Evolutionary conservation across 2,113 vertebrate genomes (phyloP), one percentile per base, ranked within the genome.

Genomic region (Tamias sibiricus): DNA sequence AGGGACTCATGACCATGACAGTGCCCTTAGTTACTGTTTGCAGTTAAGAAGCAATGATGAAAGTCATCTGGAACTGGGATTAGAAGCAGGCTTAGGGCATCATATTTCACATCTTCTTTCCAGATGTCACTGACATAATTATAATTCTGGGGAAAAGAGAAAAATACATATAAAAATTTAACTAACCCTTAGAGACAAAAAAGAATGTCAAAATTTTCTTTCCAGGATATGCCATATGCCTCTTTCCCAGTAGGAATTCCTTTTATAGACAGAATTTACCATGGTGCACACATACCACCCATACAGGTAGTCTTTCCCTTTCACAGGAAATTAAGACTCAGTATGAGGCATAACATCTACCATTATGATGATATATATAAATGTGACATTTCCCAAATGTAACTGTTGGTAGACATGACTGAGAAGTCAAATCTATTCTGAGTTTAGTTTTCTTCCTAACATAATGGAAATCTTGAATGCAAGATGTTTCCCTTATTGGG

Each of bases 141-240:
- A 17, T 80, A 85, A 83, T 81, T 90, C 84, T 80, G 64, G 20
- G 17, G 32, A 5, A 66, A 47, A 28, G 3, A 44, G 22, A 37
- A 75, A 93, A 47, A 64, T 86, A 64, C 14, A 47, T 54, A 52
- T n/a, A 79, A 92, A 95, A 96, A 37, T 90, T 74, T 94, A 91
- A 93, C 68, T 93, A 93, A 94, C 62, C 12, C 62, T 76, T 76
- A 76, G 54, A 95, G 72, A 79, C 81, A 95, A 85, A 92, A 85
- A 86, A 87, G 47, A 91, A 81, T 87, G 52, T 97, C 71, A 93
- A n/a, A 68, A 69, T 83, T 94, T 97, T 97, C 94, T 96, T 97
- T 95, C 87, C n/a, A 89, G 96, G 80, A 90, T 91, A 89, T 96
- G 71, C 96, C 96, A 95, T 97, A 94, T 97, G 97, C 95, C 87